A percentile compares a stretch with the other conserved stretches of the same genome.
Conservation (phyloP, 2,797 vertebrate species). For the Halcyon leucocephala region DNA sequence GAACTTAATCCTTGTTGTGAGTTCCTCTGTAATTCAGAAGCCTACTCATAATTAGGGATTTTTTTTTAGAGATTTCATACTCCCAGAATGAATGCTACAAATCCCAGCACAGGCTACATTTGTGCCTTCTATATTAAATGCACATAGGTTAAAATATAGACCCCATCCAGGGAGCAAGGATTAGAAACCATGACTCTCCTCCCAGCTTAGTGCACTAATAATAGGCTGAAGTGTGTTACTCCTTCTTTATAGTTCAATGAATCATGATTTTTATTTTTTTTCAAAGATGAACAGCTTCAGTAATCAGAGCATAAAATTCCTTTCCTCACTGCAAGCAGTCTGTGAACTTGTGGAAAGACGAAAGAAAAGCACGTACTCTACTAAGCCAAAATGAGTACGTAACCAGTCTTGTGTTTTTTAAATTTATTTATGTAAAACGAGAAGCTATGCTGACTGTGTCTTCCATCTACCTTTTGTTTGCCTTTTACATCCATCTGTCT, state of each 20-base stretch:
- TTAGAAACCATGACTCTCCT: not conserved
- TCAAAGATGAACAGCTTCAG: not conserved
- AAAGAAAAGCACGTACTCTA: not conserved
- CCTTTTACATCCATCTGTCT: not conserved
- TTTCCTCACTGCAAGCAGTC: not conserved
- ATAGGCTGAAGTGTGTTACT: not conserved
- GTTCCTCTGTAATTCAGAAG: not conserved
- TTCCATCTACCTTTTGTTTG: not conserved
- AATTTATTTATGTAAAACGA: not conserved
- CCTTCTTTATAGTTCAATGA: not conserved
- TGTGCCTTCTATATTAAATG: not conserved
- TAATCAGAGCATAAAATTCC: slow-evolving; percentile 32
- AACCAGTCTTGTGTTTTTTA: not conserved
- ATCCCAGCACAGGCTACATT: not conserved
- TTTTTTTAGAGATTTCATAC: not conserved
- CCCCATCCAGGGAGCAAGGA: not conserved
- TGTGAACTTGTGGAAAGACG: not conserved
- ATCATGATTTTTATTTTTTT: not conserved
- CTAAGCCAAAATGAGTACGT: not conserved
- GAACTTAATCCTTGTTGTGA: not conserved
- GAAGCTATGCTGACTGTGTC: not conserved
- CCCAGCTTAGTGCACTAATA: not conserved
- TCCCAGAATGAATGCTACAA: not conserved
- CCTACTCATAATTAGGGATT: not conserved
- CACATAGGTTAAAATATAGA: not conserved